phyloP scores from a whole-genome alignment of 2,888 invertebrate species.

The Catocala sponsa region DNA sequence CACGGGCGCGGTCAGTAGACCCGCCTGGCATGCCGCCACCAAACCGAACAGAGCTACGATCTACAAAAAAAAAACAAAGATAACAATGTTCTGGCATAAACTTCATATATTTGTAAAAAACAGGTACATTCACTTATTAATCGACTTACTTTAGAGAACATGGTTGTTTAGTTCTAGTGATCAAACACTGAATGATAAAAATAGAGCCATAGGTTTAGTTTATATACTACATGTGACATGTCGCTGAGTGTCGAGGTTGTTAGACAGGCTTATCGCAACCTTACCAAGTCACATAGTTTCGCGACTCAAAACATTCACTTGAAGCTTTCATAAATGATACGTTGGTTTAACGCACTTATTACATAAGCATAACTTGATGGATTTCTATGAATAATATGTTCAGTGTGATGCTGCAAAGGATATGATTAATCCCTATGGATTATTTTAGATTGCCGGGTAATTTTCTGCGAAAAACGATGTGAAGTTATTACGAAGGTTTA shows the following conservation, averaged over 20 bases:
- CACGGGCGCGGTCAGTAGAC: conserved; percentile 58
- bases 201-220: conserved; percentile 17
- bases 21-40: conserved; percentile 66
- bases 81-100: not conserved
- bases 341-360: no score
- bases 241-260: conserved; percentile 5
- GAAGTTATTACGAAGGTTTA: no score
- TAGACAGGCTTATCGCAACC: conserved; percentile 30
- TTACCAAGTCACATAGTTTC: conserved; percentile 1
- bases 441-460: no score
- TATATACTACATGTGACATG: conserved; percentile 39
- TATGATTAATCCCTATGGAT: no score
- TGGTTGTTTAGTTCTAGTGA: conserved; percentile 24
- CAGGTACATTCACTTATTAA: conserved; percentile 30
- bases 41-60: conserved; percentile 66
- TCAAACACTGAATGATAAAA: conserved; percentile 32
- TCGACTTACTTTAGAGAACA: conserved; percentile 44
- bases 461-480: no score
- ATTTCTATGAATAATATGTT: no score
- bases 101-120: no score
- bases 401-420: no score
- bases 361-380: no score
- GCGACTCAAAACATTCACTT: no score
- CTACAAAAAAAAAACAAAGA: conserved; percentile 50
- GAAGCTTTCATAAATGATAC: no score